Conservation (phyloP, 2,888 invertebrate genomes). For the Dermolepida albohirtum region DNA sequence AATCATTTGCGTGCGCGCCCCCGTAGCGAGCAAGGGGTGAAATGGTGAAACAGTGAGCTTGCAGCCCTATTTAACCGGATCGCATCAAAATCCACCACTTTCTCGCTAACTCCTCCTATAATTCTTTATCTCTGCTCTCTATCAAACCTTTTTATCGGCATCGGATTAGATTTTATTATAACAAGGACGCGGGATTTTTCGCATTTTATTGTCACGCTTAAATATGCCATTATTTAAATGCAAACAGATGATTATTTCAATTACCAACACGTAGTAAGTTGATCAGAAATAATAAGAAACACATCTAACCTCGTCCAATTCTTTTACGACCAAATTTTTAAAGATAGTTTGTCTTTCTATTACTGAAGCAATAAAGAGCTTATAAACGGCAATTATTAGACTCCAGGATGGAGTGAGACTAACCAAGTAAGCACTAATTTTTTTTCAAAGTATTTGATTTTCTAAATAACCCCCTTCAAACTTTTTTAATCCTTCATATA, state of each 20-base stretch:
- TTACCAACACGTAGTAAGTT: not conserved
- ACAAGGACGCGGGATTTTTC: constrained; percentile 46
- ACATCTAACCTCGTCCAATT: too few species aligned
- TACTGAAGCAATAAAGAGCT: too few species aligned
- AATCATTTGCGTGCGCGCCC: constrained; percentile 52
- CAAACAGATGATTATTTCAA: constrained; percentile 16
- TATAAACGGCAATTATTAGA: too few species aligned
- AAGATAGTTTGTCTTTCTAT: too few species aligned
- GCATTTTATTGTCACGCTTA: constrained; percentile 48
- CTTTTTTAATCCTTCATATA: too few species aligned
- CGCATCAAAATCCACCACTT: constrained; percentile 47
- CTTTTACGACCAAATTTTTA: too few species aligned
- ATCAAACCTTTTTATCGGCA: constrained; percentile 55
- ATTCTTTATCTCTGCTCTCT: constrained; percentile 52
- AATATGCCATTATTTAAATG: constrained; percentile 33
- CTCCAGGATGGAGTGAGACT: too few species aligned
- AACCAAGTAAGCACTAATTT: too few species aligned
- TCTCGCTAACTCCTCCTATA: constrained; percentile 38
- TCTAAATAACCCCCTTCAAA: too few species aligned
- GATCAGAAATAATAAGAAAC: too few species aligned
- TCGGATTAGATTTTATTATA: constrained; percentile 56
- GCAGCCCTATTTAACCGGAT: constrained; percentile 53
- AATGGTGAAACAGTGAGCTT: constrained; percentile 48
- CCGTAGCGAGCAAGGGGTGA: constrained; percentile 42
- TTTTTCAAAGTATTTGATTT: too few species aligned